A percentile compares a stretch with the other conserved stretches of the same genome.
Evolutionary conservation across 2,797 vertebrate genomes (phyloP).

Genomic region (Cossypha dichroa): DNA sequence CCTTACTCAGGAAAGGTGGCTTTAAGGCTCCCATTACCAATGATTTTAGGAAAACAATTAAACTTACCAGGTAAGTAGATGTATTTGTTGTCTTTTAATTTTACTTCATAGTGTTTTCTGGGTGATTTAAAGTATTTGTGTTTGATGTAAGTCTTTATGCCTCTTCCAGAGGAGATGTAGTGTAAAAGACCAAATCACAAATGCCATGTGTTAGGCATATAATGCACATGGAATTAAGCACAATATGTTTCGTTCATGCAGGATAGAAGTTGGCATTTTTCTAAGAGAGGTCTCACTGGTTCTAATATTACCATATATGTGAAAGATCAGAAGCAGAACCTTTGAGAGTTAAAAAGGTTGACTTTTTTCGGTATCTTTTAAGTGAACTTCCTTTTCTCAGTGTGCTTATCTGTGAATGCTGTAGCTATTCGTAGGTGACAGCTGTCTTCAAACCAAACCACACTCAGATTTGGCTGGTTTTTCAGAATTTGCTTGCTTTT

Average conservation of each 20-base stretch:
- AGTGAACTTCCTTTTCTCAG: neutral
- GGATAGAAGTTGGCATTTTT: neutral
- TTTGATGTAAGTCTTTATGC: neutral
- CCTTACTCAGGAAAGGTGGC: slow-evolving; percentile 87
- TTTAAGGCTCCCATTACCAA: slow-evolving; percentile 86
- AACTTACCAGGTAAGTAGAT: slow-evolving; percentile 80
- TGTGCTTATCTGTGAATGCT: neutral
- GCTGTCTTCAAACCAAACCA: neutral
- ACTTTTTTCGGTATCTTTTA: neutral
- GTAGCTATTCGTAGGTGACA: neutral
- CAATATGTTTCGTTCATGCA: neutral
- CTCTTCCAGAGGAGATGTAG: neutral
- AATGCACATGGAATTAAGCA: neutral
- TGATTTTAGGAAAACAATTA: slow-evolving; percentile 87
- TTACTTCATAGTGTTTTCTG: neutral
- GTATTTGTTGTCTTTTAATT: slow-evolving; percentile 1
- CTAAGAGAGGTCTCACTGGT: neutral
- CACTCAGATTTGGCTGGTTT: neutral
- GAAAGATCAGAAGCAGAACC: neutral
- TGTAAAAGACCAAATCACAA: neutral
- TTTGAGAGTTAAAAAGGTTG: neutral
- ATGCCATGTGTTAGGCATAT: neutral
- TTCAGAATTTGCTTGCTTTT: neutral
- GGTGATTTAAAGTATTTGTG: neutral
- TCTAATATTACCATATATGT: neutral